Percentiles rank a stretch among this genome's conserved stretches.
Evolutionary conservation across 2,888 invertebrate genomes (phyloP).

Genomic region (Conomelus anceps): DNA sequence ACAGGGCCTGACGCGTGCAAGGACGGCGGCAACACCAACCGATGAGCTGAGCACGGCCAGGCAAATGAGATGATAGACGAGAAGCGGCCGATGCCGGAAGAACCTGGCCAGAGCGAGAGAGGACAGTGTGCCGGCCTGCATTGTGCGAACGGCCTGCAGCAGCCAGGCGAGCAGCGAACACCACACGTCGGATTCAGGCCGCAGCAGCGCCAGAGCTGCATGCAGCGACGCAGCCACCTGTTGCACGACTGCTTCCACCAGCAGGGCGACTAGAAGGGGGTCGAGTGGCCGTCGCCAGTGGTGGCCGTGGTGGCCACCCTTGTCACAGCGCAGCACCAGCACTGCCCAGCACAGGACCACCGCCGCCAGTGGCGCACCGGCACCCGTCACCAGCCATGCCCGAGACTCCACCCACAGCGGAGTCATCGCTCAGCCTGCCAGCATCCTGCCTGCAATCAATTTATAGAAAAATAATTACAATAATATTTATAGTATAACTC

Average conservation of each 20-base stretch:
- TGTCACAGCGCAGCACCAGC: constrained; percentile 47
- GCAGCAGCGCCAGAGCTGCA: constrained; percentile 41
- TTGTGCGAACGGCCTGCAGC: constrained; percentile 47
- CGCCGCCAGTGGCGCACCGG: constrained; percentile 44
- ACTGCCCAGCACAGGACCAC: constrained; percentile 46
- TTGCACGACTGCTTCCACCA: constrained; percentile 43
- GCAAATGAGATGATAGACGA: constrained; percentile 48
- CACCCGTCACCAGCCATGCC: constrained; percentile 44
- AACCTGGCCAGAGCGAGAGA: constrained; percentile 47
- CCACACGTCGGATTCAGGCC: constrained; percentile 41
- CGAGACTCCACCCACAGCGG: constrained; percentile 42
- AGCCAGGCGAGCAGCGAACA: constrained; percentile 47
- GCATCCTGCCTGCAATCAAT: too few relatives aligned
- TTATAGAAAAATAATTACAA: too few relatives aligned
- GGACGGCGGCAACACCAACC: constrained; percentile 49
- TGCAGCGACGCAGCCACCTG: constrained; percentile 43
- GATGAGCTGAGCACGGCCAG: constrained; percentile 47
- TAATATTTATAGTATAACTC: too few relatives aligned
- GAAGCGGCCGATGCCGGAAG: constrained; percentile 43
- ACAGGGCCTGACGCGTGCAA: constrained; percentile 44
- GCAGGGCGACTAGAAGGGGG: constrained; percentile 45
- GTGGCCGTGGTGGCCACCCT: constrained; percentile 47
- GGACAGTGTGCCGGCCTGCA: constrained; percentile 47
- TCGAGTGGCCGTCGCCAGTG: constrained; percentile 49
- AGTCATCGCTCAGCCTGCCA: constrained; percentile 28